These are phyloP conservation scores for Neoitamus cyanurus DNA, from an alignment of 2,888 invertebrate genomes.

Conservation along the genomic window DNA sequence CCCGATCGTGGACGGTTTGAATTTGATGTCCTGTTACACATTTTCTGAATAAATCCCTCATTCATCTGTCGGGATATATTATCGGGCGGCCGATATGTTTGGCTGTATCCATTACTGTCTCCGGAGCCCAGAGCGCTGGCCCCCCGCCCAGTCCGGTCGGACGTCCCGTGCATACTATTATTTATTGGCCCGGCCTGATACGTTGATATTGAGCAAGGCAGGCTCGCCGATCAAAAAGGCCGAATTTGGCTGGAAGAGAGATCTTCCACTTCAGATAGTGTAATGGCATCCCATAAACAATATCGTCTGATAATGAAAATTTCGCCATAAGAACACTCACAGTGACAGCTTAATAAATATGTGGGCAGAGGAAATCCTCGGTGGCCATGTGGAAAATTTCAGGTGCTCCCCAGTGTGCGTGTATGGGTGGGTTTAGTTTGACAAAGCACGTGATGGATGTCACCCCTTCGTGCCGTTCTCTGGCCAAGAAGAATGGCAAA, in stretches of 20 bases:
- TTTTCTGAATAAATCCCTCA: slow-evolving; percentile 57
- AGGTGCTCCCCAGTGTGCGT: background rate
- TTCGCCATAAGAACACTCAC: slow-evolving; percentile 47
- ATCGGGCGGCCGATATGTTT: slow-evolving; percentile 37
- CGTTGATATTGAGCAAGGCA: slow-evolving; percentile 43
- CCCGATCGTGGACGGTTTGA: slow-evolving; percentile 47
- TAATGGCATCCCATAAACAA: slow-evolving; percentile 53
- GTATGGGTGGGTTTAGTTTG: slow-evolving; percentile 19
- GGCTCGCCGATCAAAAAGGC: slow-evolving; percentile 32
- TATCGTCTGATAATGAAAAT: slow-evolving; percentile 53
- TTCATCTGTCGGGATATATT: slow-evolving; percentile 55
- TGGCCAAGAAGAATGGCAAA: background rate
- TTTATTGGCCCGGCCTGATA: slow-evolving; percentile 51
- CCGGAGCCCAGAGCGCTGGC: background rate
- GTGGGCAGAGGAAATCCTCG: slow-evolving; percentile 25
- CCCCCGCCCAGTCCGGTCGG: background rate
- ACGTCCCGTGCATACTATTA: slow-evolving; percentile 41
- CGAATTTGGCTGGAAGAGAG: slow-evolving; percentile 34
- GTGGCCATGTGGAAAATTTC: slow-evolving; percentile 35
- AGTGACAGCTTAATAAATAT: slow-evolving; percentile 53
- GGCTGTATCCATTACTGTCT: slow-evolving; percentile 24
- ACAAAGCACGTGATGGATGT: slow-evolving; percentile 29
- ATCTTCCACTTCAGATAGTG: slow-evolving; percentile 53
- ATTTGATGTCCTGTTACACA: slow-evolving; percentile 55
- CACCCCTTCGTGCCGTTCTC: background rate